phyloP scores from a whole-genome alignment of 2,113 vertebrate genomes.

The Coryphaenoides rupestris region DNA sequence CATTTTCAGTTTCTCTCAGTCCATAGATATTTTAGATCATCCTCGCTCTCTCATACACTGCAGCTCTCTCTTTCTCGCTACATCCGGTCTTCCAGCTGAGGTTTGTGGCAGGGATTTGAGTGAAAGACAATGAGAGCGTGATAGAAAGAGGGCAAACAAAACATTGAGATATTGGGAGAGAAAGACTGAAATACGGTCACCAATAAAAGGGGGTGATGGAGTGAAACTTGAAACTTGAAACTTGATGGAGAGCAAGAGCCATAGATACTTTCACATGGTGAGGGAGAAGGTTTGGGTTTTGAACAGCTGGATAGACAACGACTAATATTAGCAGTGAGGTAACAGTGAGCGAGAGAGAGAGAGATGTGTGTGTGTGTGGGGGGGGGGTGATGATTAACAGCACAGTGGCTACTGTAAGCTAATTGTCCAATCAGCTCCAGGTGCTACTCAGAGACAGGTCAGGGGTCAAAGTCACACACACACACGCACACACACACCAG shows the following conservation, averaged over 20 bases:
- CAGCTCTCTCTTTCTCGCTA: conserved; percentile 8
- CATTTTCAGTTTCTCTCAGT: conserved; percentile 6
- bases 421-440: conserved; percentile 14
- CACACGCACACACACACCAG: not conserved
- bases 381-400: not conserved
- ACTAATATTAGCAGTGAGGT: conserved; percentile 46
- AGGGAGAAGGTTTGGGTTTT: conserved; percentile 19
- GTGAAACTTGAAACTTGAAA: too few relatives aligned
- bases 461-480: not conserved
- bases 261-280: conserved; percentile 1
- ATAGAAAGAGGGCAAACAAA: not conserved
- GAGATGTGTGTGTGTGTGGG: not conserved
- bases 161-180: not conserved
- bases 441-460: not conserved
- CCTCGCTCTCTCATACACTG: not conserved
- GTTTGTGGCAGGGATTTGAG: conserved; percentile 23
- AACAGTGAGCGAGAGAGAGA: conserved; percentile 14
- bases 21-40: not conserved
- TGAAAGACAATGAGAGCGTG: not conserved
- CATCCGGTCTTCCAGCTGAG: conserved; percentile 40
- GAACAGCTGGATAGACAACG: conserved; percentile 43
- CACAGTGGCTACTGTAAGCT: conserved; percentile 44
- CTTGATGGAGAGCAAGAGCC: not conserved
- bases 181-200: too few relatives aligned
- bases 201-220: not conserved